Conservation (phyloP, 2,113 vertebrate species). For the Sus scrofa region DNA sequence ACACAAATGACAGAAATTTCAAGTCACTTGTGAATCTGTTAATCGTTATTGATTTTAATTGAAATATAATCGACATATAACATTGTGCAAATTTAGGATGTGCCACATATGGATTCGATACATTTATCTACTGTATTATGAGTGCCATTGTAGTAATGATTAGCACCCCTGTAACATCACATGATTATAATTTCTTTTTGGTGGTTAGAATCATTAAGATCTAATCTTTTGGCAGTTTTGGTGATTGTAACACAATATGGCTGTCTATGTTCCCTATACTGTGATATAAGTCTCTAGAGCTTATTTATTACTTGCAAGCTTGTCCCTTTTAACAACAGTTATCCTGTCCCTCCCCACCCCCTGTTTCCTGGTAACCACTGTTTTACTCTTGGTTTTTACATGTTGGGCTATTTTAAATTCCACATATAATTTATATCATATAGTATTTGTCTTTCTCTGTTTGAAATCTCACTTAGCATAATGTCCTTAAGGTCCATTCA, state of each 20-base stretch:
- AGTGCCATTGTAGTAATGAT: not conserved
- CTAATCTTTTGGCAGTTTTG: not conserved
- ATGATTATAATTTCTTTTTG: not conserved
- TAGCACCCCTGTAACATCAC: not conserved
- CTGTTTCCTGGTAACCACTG: not conserved
- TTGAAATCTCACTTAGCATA: not conserved
- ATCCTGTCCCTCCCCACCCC: accelerated
- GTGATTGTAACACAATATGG: not conserved
- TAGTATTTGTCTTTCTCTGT: not conserved
- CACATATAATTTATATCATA: not conserved
- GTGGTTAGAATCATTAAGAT: not conserved
- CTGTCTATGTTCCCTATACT: not conserved
- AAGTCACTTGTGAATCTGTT: not conserved
- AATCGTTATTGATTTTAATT: not conserved
- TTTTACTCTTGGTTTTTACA: not conserved
- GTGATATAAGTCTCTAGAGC: not conserved
- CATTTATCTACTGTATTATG: too few relatives aligned
- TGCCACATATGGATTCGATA: too few relatives aligned
- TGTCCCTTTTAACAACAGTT: not conserved
- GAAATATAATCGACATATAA: not conserved
- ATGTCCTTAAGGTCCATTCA: not conserved
- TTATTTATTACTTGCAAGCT: not conserved
- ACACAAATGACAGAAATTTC: not conserved
- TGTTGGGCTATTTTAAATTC: too few relatives aligned
- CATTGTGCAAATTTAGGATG: not conserved